Evolutionary conservation across 2,113 vertebrate genomes (phyloP).

Genomic region (Nothocercus nigrocapillus): DNA sequence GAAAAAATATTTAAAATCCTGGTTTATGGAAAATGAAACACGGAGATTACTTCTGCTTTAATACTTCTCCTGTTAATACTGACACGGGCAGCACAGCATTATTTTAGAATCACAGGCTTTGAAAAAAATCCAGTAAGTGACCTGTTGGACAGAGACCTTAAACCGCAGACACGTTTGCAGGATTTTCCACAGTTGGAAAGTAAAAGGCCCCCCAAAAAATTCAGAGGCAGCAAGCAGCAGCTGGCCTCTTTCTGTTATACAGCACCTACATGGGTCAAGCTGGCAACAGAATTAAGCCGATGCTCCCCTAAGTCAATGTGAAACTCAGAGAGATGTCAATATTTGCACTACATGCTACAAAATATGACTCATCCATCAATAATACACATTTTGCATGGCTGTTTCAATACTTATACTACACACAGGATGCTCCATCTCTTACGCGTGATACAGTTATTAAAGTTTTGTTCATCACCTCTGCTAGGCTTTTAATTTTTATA

Average conservation of each 20-base stretch:
- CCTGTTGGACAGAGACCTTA: neutral
- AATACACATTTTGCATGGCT: neutral
- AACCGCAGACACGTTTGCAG: neutral
- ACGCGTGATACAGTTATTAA: neutral
- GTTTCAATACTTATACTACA: neutral
- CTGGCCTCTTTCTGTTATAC: neutral
- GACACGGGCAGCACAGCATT: neutral
- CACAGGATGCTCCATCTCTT: neutral
- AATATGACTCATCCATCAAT: neutral
- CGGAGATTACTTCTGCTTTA: neutral
- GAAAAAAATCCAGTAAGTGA: neutral
- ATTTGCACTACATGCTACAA: neutral
- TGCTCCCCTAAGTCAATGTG: neutral
- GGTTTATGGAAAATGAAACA: neutral
- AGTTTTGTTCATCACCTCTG: neutral
- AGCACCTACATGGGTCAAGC: neutral
- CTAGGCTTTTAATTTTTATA: conserved; percentile 4
- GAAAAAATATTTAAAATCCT: neutral
- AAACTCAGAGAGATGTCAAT: neutral
- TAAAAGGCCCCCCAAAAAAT: neutral
- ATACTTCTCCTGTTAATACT: neutral
- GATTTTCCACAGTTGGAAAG: neutral
- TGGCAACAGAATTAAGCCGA: neutral
- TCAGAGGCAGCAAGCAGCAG: neutral
- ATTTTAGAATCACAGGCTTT: neutral